phyloP scores from a whole-genome alignment of 2,888 invertebrate genomes.

The Cantharis flavilabris region DNA sequence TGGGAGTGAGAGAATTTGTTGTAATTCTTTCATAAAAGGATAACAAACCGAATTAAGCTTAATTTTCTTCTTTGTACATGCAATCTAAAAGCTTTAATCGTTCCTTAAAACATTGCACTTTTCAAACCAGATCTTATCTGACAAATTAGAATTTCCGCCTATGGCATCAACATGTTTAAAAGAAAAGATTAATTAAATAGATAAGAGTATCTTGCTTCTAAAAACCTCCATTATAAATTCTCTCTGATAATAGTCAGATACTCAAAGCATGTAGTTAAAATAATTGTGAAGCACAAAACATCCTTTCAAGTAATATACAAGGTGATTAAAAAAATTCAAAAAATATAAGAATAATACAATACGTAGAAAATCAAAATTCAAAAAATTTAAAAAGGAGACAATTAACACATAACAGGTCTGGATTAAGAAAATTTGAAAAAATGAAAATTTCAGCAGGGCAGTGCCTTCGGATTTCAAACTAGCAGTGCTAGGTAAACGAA shows the following conservation, averaged over 20 bases:
- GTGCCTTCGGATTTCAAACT: too few species aligned
- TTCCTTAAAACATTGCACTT: constrained; percentile 4
- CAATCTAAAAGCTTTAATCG: constrained; percentile 19
- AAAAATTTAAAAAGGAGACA: too few species aligned
- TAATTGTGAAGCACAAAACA: neutral
- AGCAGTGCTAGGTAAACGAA: too few species aligned
- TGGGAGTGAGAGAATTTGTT: neutral
- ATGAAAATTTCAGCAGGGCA: too few species aligned
- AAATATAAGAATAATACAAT: too few species aligned
- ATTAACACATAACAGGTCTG: too few species aligned
- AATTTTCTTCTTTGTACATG: neutral
- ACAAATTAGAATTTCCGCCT: constrained; percentile 3
- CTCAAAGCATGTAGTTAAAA: neutral
- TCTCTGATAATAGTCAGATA: neutral
- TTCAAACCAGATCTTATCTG: neutral
- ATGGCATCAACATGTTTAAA: constrained; percentile 3
- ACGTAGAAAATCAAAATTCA: too few species aligned
- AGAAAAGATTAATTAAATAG: constrained; percentile 5
- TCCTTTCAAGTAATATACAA: neutral
- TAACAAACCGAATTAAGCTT: neutral
- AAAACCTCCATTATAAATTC: constrained; percentile 1
- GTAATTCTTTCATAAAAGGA: neutral
- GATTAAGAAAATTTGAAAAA: too few species aligned
- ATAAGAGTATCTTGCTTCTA: neutral
- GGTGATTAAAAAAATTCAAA: neutral